Conservation (phyloP, 2,797 vertebrate species). For the Manis javanica region DNA sequence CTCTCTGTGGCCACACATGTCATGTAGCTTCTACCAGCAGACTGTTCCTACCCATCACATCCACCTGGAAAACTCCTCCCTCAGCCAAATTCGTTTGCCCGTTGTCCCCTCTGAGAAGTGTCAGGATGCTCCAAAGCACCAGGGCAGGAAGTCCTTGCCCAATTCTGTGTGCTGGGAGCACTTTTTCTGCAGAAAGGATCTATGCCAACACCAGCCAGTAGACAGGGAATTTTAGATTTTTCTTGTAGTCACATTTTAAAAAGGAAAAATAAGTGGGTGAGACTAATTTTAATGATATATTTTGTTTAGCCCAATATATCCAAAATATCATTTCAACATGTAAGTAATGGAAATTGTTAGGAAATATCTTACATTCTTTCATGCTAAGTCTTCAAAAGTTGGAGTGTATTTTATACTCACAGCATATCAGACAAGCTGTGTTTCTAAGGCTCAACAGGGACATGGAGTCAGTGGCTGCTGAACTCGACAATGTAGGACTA, state of each 20-base stretch:
- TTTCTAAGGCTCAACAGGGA: not conserved
- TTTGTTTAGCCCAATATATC: not conserved
- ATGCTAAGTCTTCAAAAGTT: not conserved
- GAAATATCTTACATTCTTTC: not conserved
- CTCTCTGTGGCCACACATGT: accelerated
- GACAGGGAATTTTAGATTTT: not conserved
- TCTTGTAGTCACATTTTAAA: not conserved
- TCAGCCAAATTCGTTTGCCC: not conserved
- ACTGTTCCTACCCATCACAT: not conserved
- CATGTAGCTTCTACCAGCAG: not conserved
- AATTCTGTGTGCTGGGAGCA: not conserved
- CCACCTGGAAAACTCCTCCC: not conserved
- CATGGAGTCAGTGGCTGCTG: accelerated
- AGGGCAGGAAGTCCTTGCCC: not conserved
- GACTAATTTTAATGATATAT: not conserved
- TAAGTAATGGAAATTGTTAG: not conserved
- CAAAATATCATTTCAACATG: not conserved
- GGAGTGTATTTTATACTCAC: not conserved
- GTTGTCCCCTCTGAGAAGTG: not conserved
- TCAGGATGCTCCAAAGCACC: not conserved
- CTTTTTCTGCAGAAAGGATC: not conserved
- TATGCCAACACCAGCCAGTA: no score
- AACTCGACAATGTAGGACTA: accelerated
- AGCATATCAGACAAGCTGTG: accelerated
- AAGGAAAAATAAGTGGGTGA: not conserved